phyloP scores from a whole-genome alignment of 2,113 vertebrate species.

The Apteryx mantelli region DNA sequence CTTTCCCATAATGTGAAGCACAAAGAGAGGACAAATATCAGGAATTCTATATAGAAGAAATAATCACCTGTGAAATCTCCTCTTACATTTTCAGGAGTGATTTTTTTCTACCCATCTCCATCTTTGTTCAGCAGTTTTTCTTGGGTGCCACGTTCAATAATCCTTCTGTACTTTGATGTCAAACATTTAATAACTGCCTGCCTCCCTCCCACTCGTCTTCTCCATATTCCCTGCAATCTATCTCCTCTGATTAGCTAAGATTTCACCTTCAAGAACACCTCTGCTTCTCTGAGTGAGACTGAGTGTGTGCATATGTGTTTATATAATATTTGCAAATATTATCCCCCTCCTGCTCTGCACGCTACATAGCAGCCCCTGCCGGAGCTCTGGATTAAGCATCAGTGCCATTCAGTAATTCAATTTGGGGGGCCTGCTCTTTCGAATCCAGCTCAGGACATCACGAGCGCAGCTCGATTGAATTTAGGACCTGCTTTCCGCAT shows the following conservation, averaged over 20 bases:
- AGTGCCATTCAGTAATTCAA: constrained; percentile 22
- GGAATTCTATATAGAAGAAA: background rate
- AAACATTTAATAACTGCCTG: constrained; percentile 71
- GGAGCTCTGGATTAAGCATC: background rate
- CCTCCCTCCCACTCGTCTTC: constrained; percentile 61
- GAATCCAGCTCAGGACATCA: constrained; percentile 22
- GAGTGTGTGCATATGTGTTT: background rate
- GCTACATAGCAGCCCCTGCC: background rate
- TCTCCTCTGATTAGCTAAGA: constrained; percentile 70
- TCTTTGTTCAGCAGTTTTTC: constrained; percentile 55
- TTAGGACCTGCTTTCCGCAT: background rate
- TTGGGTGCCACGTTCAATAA: constrained; percentile 65
- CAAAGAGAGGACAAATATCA: background rate
- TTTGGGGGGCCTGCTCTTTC: constrained; percentile 35
- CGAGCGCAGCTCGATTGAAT: background rate
- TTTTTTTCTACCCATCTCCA: constrained; percentile 43
- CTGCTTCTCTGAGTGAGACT: constrained; percentile 14
- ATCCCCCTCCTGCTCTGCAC: background rate
- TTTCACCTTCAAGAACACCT: constrained; percentile 64
- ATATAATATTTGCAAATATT: constrained; percentile 50
- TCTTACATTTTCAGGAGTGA: constrained; percentile 7
- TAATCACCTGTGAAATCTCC: background rate
- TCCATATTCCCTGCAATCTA: constrained; percentile 60
- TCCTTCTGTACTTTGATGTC: constrained; percentile 57
- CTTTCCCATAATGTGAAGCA: background rate